Percentiles rank a stretch among this genome's conserved stretches.
phyloP scores from a whole-genome alignment of 2,797 vertebrate species.

The Micropoecilia bifurca region DNA sequence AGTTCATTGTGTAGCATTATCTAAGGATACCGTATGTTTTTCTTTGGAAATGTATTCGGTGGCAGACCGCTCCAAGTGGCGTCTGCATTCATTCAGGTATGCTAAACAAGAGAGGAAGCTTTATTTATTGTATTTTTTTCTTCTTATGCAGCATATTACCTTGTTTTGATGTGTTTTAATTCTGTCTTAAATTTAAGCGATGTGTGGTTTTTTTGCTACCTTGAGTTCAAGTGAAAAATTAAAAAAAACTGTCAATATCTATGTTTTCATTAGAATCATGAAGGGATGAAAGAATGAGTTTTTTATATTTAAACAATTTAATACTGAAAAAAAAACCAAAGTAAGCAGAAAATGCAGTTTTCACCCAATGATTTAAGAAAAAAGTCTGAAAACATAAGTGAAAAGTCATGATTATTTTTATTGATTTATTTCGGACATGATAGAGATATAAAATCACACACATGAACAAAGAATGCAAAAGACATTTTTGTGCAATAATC shows the following conservation, averaged over 20 bases:
- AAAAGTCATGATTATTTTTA: too few species aligned
- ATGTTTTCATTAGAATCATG: background rate
- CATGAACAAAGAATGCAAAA: too few species aligned
- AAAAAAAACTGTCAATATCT: constrained; percentile 37
- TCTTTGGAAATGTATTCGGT: constrained; percentile 42
- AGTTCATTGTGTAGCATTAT: constrained; percentile 54
- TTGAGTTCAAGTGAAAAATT: constrained; percentile 75
- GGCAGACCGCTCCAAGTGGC: constrained; percentile 46
- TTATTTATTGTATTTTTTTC: constrained; percentile 61
- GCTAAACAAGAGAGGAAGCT: constrained; percentile 74
- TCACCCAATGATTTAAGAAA: too few species aligned
- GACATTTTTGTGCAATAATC: too few species aligned
- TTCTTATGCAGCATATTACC: constrained; percentile 67
- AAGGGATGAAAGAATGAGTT: background rate
- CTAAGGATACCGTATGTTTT: constrained; percentile 57
- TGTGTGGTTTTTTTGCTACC: constrained; percentile 75
- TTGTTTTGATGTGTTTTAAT: constrained; percentile 56
- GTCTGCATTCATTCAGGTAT: constrained; percentile 70
- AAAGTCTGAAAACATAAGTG: too few species aligned
- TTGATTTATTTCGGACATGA: too few species aligned
- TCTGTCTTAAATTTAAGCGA: constrained; percentile 71
- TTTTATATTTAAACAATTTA: background rate
- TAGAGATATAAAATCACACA: too few species aligned
- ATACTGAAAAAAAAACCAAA: background rate
- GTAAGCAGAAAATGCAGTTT: background rate